Evolutionary conservation across 2,797 vertebrate species (phyloP).

Genomic region (Danio albolineatus): DNA sequence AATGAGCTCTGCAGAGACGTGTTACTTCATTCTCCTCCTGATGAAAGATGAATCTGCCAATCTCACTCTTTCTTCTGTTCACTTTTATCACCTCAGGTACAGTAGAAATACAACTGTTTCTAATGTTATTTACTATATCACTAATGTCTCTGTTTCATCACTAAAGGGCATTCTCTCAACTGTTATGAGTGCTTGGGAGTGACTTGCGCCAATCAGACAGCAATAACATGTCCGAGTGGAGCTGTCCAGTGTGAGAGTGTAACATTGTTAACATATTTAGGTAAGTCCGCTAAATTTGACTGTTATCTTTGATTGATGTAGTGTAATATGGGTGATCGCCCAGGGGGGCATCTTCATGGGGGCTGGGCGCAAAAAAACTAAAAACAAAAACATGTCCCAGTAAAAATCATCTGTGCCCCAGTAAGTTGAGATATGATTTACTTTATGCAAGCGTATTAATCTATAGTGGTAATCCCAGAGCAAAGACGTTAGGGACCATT

Average conservation of each 20-base stretch:
- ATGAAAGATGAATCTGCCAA: constrained; percentile 28
- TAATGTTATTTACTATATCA: neutral
- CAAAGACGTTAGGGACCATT: too few relatives aligned
- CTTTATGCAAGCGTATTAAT: too few relatives aligned
- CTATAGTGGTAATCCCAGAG: too few relatives aligned
- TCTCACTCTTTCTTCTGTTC: constrained; percentile 5
- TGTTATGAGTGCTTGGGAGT: neutral
- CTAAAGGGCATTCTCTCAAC: constrained; percentile 2
- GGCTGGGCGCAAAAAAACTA: too few relatives aligned
- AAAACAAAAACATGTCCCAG: too few relatives aligned
- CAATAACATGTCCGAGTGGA: neutral
- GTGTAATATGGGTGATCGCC: too few relatives aligned
- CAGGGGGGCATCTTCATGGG: too few relatives aligned
- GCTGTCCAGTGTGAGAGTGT: neutral
- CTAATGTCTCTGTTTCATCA: neutral
- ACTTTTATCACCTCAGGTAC: constrained; percentile 11
- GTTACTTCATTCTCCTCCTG: neutral
- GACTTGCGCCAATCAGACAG: neutral
- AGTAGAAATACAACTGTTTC: neutral
- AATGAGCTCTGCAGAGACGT: fast-evolving
- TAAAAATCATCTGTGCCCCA: too few relatives aligned
- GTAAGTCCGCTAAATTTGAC: neutral
- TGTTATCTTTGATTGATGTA: neutral
- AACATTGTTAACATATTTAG: fast-evolving
- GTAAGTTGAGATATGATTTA: too few relatives aligned